Percentiles rank a stretch among this genome's conserved stretches.
These are phyloP conservation scores for Enteromius treurensis DNA, from an alignment of 2,797 vertebrate species.

Conservation along the genomic window DNA sequence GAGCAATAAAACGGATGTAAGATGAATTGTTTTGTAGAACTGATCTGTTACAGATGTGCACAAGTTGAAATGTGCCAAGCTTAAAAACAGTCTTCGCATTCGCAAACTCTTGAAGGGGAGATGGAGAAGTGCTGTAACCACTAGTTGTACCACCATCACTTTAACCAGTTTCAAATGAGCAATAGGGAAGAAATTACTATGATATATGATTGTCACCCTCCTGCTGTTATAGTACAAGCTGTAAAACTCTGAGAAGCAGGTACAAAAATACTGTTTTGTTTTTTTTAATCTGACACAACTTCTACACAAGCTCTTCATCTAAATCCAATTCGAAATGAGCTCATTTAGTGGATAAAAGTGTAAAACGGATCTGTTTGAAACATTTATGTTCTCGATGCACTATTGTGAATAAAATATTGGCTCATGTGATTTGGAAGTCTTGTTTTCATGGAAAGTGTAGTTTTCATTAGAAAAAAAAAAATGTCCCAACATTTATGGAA, in stretches of 20 bases:
- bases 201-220: neutral
- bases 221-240: neutral
- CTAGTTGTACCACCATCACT: neutral
- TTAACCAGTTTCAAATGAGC: neutral
- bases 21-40: neutral
- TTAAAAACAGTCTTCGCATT: neutral
- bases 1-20: neutral
- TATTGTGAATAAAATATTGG: too few relatives aligned
- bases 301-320: neutral
- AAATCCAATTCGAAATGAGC: neutral
- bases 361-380: too few relatives aligned
- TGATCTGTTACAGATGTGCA: slow-evolving; percentile 6
- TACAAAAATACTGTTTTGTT: neutral
- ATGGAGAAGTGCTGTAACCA: neutral
- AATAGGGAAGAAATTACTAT: neutral
- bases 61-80: neutral
- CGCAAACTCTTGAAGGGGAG: neutral
- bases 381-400: too few relatives aligned
- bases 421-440: too few relatives aligned
- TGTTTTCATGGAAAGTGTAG: too few relatives aligned
- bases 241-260: neutral
- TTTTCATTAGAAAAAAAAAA: too few relatives aligned
- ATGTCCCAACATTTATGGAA: too few relatives aligned
- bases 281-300: neutral
- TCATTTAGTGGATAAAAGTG: too few relatives aligned